Conservation (phyloP, 2,888 invertebrate species). For the Eurois occulta region DNA sequence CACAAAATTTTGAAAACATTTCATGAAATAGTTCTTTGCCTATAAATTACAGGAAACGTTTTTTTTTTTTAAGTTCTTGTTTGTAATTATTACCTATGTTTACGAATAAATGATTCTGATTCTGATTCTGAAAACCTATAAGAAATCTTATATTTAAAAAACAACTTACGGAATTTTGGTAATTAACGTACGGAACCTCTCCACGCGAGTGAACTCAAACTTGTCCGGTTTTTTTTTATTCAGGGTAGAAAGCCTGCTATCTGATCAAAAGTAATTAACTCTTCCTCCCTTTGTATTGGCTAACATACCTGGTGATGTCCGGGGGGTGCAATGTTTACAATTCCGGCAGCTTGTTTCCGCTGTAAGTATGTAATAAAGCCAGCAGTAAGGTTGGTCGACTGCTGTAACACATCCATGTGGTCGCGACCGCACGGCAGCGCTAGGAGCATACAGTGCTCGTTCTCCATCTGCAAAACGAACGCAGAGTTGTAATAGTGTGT, state of each 20-base stretch:
- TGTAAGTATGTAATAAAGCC: constrained; percentile 99
- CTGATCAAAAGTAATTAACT: background rate
- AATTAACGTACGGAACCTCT: too few relatives aligned
- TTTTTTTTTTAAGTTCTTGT: too few relatives aligned
- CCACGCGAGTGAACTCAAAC: too few relatives aligned
- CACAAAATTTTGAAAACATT: too few relatives aligned
- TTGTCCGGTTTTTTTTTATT: too few relatives aligned
- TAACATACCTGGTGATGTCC: constrained; percentile 94
- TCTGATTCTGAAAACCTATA: too few relatives aligned
- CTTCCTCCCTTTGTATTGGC: background rate
- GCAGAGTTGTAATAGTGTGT: background rate
- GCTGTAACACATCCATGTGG: constrained; percentile 97
- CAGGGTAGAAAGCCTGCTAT: background rate
- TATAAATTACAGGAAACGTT: too few relatives aligned
- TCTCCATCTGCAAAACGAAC: constrained; percentile 93
- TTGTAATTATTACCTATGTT: too few relatives aligned
- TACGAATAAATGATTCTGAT: too few relatives aligned
- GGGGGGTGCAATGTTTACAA: constrained; percentile 98
- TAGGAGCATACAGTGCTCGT: constrained; percentile 98
- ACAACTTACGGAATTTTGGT: too few relatives aligned
- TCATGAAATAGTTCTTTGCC: too few relatives aligned
- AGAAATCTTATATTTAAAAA: too few relatives aligned
- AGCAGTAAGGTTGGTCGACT: constrained; percentile 96
- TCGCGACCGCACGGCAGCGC: constrained; percentile 99
- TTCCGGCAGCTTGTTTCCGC: constrained; percentile 99